Conservation (phyloP, 2,888 invertebrate species). For the Bembecia ichneumoniformis region DNA sequence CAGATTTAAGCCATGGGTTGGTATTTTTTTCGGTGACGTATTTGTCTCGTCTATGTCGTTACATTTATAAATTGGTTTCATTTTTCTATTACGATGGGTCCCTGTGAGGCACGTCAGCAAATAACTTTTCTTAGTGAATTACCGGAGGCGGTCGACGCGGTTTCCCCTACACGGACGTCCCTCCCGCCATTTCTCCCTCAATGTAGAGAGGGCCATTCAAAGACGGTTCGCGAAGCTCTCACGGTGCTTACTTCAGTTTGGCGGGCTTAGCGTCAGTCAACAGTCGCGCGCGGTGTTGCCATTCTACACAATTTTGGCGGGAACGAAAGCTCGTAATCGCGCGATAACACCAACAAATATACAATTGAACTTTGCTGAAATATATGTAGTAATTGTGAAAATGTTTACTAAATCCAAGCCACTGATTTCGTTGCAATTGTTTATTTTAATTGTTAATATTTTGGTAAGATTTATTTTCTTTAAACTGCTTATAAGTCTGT, state of each 20-base stretch:
- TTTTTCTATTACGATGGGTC: conserved; percentile 44
- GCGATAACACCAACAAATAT: conserved; percentile 12
- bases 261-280: conserved; percentile 54
- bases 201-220: conserved; percentile 61
- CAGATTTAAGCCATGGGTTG: too few species aligned
- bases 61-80: conserved; percentile 20
- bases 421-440: conserved; percentile 40
- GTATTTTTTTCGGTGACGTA: too few species aligned
- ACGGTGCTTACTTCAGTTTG: conserved; percentile 61
- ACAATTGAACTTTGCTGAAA: neutral
- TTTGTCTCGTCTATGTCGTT: too few species aligned
- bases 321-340: conserved; percentile 37
- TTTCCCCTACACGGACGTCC: conserved; percentile 66
- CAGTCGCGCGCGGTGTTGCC: conserved; percentile 40
- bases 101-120: conserved; percentile 50
- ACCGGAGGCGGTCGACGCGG: conserved; percentile 64
- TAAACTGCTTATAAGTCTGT: too few species aligned
- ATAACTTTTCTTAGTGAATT: conserved; percentile 71
- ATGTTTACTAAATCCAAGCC: conserved; percentile 20
- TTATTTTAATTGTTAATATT: conserved; percentile 38
- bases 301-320: conserved; percentile 43
- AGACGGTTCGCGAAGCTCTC: conserved; percentile 68
- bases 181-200: conserved; percentile 65
- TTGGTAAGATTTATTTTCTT: conserved; percentile 36
- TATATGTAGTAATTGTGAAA: conserved; percentile 12